Conservation (phyloP, 2,113 vertebrate genomes). For the Onychorhynchus coronatus region DNA sequence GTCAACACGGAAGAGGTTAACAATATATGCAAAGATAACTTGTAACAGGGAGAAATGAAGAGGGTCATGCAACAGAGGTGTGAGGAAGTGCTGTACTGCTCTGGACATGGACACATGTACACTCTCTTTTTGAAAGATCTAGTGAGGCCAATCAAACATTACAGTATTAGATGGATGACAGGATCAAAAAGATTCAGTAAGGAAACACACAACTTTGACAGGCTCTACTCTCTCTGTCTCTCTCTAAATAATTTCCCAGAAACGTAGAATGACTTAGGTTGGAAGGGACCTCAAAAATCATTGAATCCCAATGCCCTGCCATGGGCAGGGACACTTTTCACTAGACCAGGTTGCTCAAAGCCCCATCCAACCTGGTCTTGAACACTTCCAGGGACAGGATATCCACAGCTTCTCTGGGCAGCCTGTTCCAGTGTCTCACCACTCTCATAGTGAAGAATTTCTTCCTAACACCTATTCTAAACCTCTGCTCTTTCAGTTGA, state of each 20-base stretch:
- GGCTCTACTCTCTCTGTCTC: background rate
- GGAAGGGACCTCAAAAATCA: background rate
- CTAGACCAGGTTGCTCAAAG: background rate
- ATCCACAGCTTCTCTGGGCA: background rate
- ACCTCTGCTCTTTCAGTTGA: background rate
- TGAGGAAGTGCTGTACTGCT: background rate
- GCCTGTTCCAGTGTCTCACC: background rate
- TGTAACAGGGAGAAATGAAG: background rate
- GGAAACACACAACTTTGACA: background rate
- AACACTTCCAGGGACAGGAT: background rate
- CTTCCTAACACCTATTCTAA: background rate
- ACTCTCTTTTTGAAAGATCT: background rate
- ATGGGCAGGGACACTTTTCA: background rate
- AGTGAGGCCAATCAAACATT: background rate
- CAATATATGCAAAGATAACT: background rate
- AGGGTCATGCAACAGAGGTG: background rate
- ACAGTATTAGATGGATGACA: background rate
- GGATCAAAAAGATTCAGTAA: background rate
- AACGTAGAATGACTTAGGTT: background rate
- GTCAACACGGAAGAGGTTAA: background rate
- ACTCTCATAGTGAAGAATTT: background rate
- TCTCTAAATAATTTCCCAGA: background rate
- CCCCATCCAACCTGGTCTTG: background rate
- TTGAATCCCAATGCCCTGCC: rapidly evolving
- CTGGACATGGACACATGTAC: rapidly evolving